Percentiles rank a stretch among this genome's conserved stretches.
These are phyloP conservation scores for Eumaeus atala DNA, from an alignment of 1,140 invertebrate species.

Conservation along the genomic window DNA sequence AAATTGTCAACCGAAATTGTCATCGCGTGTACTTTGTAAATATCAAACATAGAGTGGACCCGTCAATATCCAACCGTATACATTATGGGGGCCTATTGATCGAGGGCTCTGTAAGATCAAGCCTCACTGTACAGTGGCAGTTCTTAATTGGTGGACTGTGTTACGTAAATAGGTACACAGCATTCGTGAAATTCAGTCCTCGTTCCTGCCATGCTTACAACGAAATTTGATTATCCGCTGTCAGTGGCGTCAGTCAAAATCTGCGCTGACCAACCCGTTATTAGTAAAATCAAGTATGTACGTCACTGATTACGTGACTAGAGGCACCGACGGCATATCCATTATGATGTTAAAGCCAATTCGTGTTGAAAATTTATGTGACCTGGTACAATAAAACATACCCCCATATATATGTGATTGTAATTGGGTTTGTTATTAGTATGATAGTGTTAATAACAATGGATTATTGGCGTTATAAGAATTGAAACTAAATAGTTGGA, in stretches of 20 bases:
- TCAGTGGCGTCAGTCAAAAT: conserved; percentile 27
- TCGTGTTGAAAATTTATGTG: background rate
- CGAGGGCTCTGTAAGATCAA: conserved; percentile 10
- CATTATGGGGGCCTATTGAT: no score
- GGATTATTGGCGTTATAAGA: no score
- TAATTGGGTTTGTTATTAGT: no score
- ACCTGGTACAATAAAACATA: no score
- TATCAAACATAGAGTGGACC: no score
- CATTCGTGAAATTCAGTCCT: conserved; percentile 27
- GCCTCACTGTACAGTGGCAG: conserved; percentile 13
- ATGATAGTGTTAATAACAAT: no score
- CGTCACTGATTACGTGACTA: conserved; percentile 12
- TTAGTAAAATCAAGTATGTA: conserved; percentile 27
- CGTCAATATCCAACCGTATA: no score
- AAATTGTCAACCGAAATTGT: no score
- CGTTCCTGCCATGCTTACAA: conserved; percentile 27
- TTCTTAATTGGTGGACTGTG: conserved; percentile 29
- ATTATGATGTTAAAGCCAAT: background rate
- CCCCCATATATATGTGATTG: no score
- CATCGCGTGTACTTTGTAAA: no score
- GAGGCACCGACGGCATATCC: background rate
- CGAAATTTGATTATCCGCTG: conserved; percentile 33
- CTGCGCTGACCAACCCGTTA: conserved; percentile 16
- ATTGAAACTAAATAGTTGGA: no score
- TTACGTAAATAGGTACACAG: conserved; percentile 32